Evolutionary conservation across 2,797 vertebrate genomes (phyloP), one percentile per base, ranked within the genome.

Genomic region (Crotalus adamanteus): DNA sequence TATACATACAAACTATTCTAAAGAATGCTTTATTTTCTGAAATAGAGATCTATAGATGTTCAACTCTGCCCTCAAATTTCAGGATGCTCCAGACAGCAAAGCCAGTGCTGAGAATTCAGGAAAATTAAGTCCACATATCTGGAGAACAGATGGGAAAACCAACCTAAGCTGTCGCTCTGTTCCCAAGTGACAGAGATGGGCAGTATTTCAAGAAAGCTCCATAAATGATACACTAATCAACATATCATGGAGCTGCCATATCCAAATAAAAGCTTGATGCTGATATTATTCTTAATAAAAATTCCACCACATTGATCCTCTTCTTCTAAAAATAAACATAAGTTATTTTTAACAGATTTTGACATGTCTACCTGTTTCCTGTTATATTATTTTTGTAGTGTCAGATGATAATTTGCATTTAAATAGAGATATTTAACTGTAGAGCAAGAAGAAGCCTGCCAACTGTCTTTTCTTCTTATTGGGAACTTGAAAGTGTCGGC

Each of bases 381-480:
- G 3, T 88, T 95, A 93, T 86, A 31, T 93, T 92, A 94, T 94
- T 95, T 95, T 94, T 92, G 83, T 83, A 90, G 92, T 94, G 93
- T 97, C 91, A 93, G 94, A 92, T 91, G 94, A 94, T 94, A 61
- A 94, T 94, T 93, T 94, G 60, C 95, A 96, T 94, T 96, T 95
- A 96, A 96, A 95, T 86, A 95, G 94, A 97, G 93, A 96, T 94
- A 94, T 93, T 93, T 95, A 93, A 96, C 94, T 94, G 7, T 90
- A 1, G 20, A 93, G 92, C 83, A 96, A 95, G 89, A 88, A 94
- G 93, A 91, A 96, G 51, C 14, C 87, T 94, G 93, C 60, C 53
- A 90, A 56, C 65, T 93, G 51, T 89, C 89, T 93, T 91, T 96
- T 94, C 63, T 88, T 94, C 69, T 93, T 88, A 51, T 25, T 92